Percentiles rank a stretch among this genome's conserved stretches.
phyloP scores from a whole-genome alignment of 2,113 vertebrate species.

The Aphyosemion australe region DNA sequence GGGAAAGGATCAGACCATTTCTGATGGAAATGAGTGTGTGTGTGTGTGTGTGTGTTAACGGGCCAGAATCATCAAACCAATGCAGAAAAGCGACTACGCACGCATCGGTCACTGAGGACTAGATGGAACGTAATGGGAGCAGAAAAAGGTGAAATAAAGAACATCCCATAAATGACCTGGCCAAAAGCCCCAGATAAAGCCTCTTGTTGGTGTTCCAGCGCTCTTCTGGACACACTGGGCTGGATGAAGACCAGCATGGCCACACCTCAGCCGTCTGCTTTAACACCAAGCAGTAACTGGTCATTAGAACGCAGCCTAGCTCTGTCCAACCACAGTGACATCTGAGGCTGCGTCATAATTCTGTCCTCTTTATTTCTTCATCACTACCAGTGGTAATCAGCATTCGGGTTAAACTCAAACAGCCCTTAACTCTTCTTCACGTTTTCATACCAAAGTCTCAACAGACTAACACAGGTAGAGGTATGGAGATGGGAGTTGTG shows the following conservation, averaged over 20 bases:
- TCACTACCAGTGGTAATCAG: constrained; percentile 89
- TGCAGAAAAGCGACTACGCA: constrained; percentile 18
- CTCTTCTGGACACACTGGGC: too few species aligned
- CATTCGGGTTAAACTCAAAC: constrained; percentile 75
- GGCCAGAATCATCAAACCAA: constrained; percentile 10
- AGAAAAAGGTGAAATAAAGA: constrained; percentile 58
- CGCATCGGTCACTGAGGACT: constrained; percentile 54
- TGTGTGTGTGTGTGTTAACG: too few species aligned
- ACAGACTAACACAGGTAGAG: constrained; percentile 70
- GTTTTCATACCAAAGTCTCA: constrained; percentile 62
- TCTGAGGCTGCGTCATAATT: constrained; percentile 12
- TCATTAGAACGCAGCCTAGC: too few species aligned
- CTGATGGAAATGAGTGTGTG: too few species aligned
- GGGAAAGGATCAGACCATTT: too few species aligned
- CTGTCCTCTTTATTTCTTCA: constrained; percentile 35
- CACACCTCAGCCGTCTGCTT: constrained; percentile 73
- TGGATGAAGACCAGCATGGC: constrained; percentile 21
- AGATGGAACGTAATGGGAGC: constrained; percentile 66
- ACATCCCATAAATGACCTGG: constrained; percentile 80
- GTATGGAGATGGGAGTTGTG: constrained; percentile 60
- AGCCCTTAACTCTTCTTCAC: constrained; percentile 76
- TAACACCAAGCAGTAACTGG: constrained; percentile 72
- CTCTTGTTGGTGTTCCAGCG: constrained; percentile 73
- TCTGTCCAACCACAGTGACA: constrained; percentile 4
- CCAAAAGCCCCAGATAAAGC: constrained; percentile 88